Evolutionary conservation across 2,113 vertebrate genomes (phyloP).

Genomic region (Caranx melampygus): DNA sequence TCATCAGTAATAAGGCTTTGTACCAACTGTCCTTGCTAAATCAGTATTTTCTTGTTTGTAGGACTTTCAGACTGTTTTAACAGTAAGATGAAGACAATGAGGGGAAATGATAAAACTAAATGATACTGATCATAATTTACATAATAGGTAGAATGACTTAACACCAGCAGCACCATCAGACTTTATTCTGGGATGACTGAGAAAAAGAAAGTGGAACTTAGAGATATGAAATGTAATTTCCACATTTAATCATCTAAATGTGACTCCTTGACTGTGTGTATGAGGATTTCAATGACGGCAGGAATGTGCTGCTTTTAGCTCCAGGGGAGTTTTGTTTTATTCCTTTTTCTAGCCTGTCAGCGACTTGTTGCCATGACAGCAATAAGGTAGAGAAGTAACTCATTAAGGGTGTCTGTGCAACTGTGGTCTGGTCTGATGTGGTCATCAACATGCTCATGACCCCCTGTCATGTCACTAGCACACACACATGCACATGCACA

Average conservation of each 20-base stretch:
- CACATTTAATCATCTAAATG: constrained; percentile 30
- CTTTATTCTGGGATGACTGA: background rate
- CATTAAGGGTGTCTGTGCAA: background rate
- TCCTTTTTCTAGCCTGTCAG: constrained; percentile 43
- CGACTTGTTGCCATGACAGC: constrained; percentile 71
- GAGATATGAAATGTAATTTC: constrained; percentile 50
- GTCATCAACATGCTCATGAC: constrained; percentile 17
- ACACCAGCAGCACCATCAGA: background rate
- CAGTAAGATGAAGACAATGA: background rate
- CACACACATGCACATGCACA: background rate
- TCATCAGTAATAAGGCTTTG: too few species aligned
- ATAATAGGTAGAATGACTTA: background rate
- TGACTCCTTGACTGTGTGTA: constrained; percentile 24
- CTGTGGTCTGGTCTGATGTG: constrained; percentile 26
- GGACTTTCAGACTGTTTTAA: background rate
- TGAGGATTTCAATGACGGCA: constrained; percentile 36
- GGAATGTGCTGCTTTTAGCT: constrained; percentile 32
- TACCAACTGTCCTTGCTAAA: too few species aligned
- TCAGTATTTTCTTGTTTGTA: background rate
- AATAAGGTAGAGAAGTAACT: constrained; percentile 35
- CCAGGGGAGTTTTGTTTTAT: constrained; percentile 27
- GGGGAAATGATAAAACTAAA: background rate
- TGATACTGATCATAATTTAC: background rate
- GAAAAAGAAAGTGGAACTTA: constrained; percentile 10
- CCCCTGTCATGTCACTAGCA: background rate